Conservation (phyloP, 2,888 invertebrate species). For the Chymomyza fuscimana region DNA sequence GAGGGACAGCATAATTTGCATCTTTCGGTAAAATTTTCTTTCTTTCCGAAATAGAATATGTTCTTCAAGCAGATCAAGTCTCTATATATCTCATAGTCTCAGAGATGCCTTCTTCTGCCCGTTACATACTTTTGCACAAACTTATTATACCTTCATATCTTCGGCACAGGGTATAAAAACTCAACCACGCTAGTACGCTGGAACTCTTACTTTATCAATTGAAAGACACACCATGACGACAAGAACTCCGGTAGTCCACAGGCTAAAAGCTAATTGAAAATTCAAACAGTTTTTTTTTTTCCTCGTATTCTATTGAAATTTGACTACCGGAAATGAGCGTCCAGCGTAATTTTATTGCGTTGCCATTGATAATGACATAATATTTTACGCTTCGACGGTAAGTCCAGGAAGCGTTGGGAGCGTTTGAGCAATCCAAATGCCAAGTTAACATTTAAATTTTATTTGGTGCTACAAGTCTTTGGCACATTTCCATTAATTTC, state of each 20-base stretch:
- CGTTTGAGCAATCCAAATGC: neutral
- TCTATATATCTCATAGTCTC: no score
- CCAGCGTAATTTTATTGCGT: slow-evolving; percentile 66
- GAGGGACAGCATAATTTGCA: no score
- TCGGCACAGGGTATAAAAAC: slow-evolving; percentile 10
- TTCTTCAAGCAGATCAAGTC: no score
- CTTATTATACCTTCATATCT: no score
- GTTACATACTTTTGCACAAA: no score
- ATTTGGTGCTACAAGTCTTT: slow-evolving; percentile 34
- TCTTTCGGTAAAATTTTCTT: no score
- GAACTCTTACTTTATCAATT: slow-evolving; percentile 67
- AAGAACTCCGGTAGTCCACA: neutral
- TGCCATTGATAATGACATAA: slow-evolving; percentile 74
- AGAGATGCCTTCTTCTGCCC: no score
- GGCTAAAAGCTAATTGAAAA: slow-evolving; percentile 70
- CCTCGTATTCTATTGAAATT: slow-evolving; percentile 54
- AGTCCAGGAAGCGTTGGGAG: slow-evolving; percentile 2
- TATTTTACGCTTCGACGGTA: slow-evolving; percentile 75
- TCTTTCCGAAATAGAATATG: no score
- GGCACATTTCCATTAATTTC: slow-evolving; percentile 73
- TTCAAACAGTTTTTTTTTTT: slow-evolving; percentile 53
- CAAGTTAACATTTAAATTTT: slow-evolving; percentile 60
- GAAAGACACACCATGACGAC: slow-evolving; percentile 55
- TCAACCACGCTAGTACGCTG: slow-evolving; percentile 61
- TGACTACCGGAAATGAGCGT: slow-evolving; percentile 55